Evolutionary conservation across 2,113 vertebrate species (phyloP).

Genomic region (Pelecanus crispus): DNA sequence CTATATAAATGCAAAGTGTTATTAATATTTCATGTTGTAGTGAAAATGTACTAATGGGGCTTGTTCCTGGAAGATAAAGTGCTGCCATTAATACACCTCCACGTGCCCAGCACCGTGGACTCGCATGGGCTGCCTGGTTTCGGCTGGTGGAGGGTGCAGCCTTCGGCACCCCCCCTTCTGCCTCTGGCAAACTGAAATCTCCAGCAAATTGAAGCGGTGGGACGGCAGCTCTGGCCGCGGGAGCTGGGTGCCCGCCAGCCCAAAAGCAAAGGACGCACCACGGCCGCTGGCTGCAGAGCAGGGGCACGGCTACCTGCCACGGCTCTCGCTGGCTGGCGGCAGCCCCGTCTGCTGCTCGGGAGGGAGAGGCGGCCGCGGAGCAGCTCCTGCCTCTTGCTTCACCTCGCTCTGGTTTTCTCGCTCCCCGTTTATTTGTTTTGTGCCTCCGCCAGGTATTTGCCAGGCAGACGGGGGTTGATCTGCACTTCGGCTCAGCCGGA

Average conservation of each 20-base stretch:
- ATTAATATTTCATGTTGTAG: constrained; percentile 65
- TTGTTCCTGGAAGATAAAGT: constrained; percentile 50
- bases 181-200: background rate
- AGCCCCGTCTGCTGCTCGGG: background rate
- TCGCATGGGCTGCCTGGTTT: background rate
- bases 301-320: background rate
- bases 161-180: background rate
- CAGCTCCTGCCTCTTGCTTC: background rate
- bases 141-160: background rate
- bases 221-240: background rate
- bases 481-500: fast-evolving
- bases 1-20: constrained; percentile 61
- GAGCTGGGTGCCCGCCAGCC: background rate
- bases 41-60: constrained; percentile 52
- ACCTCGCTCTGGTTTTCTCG: background rate
- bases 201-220: background rate
- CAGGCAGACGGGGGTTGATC: background rate
- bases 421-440: background rate
- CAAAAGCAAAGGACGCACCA: background rate
- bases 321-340: background rate
- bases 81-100: constrained; percentile 11
- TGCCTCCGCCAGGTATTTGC: background rate
- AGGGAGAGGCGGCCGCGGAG: background rate
- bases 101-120: background rate
- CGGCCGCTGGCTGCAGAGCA: background rate